Percentiles rank a stretch among this genome's conserved stretches.
Conservation (phyloP, 2,888 invertebrate genomes). For the Spialia ferax region DNA sequence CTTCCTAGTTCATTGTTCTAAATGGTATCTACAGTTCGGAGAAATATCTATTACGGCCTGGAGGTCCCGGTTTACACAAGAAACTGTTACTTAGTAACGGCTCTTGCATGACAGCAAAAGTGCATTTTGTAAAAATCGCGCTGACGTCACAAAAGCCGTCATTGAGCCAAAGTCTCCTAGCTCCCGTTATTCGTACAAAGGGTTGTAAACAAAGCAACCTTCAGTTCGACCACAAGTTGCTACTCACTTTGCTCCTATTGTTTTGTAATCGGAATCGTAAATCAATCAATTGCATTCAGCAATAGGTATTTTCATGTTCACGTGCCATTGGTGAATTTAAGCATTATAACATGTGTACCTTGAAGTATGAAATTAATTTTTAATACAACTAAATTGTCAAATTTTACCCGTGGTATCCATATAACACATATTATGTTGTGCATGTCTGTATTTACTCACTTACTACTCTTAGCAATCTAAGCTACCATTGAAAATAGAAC, state of each 20-base stretch:
- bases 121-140: constrained; percentile 75
- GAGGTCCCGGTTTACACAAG: constrained; percentile 80
- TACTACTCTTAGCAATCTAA: too few relatives aligned
- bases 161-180: constrained; percentile 53
- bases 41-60: constrained; percentile 67
- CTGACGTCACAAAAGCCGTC: constrained; percentile 79
- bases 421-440: too few relatives aligned
- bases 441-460: too few relatives aligned
- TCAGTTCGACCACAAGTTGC: constrained; percentile 76
- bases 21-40: constrained; percentile 69
- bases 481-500: too few relatives aligned
- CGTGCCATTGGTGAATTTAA: not conserved
- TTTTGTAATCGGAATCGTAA: constrained; percentile 59
- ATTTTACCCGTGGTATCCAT: too few relatives aligned
- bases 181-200: constrained; percentile 76
- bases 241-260: constrained; percentile 62
- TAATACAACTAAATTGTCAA: not conserved
- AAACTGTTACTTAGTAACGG: constrained; percentile 76
- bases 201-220: constrained; percentile 66
- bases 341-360: not conserved
- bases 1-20: constrained; percentile 70
- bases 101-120: constrained; percentile 73
- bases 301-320: constrained; percentile 16
- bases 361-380: not conserved
- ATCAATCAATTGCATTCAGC: constrained; percentile 56